Percentiles rank a stretch among this genome's conserved stretches.
Conservation (phyloP, 1,140 invertebrate genomes). For the Agraylea sexmaculata region DNA sequence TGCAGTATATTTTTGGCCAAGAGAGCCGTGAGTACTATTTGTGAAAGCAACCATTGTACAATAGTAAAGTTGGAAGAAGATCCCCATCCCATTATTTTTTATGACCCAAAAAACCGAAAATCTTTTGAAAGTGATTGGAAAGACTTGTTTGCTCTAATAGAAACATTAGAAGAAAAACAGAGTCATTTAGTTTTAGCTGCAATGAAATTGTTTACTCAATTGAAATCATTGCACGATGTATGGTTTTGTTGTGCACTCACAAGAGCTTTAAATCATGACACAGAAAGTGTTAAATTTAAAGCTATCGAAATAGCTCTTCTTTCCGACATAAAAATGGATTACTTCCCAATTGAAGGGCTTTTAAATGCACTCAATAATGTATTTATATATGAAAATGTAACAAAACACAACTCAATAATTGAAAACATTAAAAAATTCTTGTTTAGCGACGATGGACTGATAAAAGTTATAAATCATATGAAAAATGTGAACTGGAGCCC, state of each 20-base stretch:
- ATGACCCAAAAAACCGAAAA: constrained; percentile 10
- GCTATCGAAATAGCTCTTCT: constrained; percentile 13
- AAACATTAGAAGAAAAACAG: constrained; percentile 27
- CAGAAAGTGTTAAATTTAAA: constrained; percentile 10
- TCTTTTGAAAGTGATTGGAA: constrained; percentile 21
- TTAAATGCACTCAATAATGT: constrained; percentile 14
- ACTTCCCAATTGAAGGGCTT: constrained; percentile 16
- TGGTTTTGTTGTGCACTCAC: constrained; percentile 24
- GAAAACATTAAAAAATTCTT: constrained; percentile 10
- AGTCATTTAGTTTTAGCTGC: constrained; percentile 25
- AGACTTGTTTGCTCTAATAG: constrained; percentile 25
- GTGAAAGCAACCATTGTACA: constrained; percentile 7
- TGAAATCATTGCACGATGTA: constrained; percentile 19
- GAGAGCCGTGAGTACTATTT: constrained; percentile 12
- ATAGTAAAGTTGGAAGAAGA: constrained; percentile 4
- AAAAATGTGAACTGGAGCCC: constrained; percentile 9
- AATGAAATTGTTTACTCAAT: constrained; percentile 22
- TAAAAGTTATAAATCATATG: constrained; percentile 8
- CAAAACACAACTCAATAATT: constrained; percentile 12
- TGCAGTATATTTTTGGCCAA: constrained; percentile 19
- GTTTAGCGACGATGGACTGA: constrained; percentile 4
- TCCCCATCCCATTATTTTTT: constrained; percentile 7
- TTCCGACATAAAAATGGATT: constrained; percentile 1
- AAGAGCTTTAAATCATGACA: constrained; percentile 14
- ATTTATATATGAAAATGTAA: constrained; percentile 17